These are phyloP conservation scores for Catostomus latipinnis DNA, from an alignment of 2,797 vertebrate species.

Conservation along the genomic window DNA sequence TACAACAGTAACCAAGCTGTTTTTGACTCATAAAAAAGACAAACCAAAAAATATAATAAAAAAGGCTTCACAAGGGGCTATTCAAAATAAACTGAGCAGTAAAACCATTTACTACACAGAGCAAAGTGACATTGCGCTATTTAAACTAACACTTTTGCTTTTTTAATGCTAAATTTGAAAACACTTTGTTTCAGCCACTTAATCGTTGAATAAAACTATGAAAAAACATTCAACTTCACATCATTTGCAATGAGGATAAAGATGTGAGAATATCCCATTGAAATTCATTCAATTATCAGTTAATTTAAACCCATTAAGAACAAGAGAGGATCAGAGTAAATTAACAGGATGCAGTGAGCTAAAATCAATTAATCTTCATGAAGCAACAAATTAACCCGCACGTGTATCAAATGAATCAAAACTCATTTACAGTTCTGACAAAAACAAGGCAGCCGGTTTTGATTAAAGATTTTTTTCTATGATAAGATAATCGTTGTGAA, in stretches of 20 bases:
- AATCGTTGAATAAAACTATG: constrained; percentile 44
- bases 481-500: constrained; percentile 48
- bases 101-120: not conserved
- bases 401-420: constrained; percentile 74
- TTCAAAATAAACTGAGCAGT: constrained; percentile 8
- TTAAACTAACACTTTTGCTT: not conserved
- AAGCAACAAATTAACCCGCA: constrained; percentile 71
- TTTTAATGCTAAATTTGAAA: not conserved
- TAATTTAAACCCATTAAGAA: constrained; percentile 70
- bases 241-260: constrained; percentile 32
- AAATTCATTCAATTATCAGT: constrained; percentile 71
- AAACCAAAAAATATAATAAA: constrained; percentile 19
- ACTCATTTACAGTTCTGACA: constrained; percentile 70
- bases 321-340: constrained; percentile 71
- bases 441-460: constrained; percentile 64
- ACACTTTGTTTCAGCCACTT: constrained; percentile 35
- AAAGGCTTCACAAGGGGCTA: constrained; percentile 25
- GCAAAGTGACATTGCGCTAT: not conserved
- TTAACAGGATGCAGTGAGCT: constrained; percentile 58
- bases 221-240: constrained; percentile 37
- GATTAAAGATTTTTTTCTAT: constrained; percentile 54
- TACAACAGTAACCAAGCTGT: too few relatives aligned
- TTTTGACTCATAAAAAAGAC: too few relatives aligned
- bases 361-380: constrained; percentile 75
- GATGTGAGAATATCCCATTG: constrained; percentile 52